Conservation (phyloP, 2,113 vertebrate genomes). For the Menura novaehollandiae region DNA sequence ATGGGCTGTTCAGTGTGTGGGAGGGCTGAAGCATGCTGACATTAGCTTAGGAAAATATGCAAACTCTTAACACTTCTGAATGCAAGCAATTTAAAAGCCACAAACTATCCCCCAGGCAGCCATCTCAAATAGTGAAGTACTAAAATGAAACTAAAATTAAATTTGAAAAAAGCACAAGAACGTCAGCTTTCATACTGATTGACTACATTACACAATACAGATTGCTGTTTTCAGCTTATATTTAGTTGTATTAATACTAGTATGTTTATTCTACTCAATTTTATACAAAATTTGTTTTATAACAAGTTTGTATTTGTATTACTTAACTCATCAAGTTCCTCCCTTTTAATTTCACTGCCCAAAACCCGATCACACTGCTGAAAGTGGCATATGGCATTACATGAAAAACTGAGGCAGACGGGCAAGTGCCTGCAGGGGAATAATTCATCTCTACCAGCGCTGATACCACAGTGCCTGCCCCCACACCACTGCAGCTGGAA, state of each 20-base stretch:
- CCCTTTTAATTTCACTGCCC: neutral
- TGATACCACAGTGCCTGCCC: neutral
- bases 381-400: neutral
- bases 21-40: conserved; percentile 11
- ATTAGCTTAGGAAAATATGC: conserved; percentile 41
- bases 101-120: conserved; percentile 18
- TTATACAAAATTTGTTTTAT: neutral
- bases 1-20: neutral
- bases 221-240: neutral
- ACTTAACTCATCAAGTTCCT: neutral
- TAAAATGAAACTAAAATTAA: neutral
- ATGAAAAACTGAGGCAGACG: neutral
- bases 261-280: neutral
- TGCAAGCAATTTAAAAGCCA: neutral
- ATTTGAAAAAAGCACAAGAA: neutral
- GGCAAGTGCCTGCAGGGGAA: neutral
- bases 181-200: neutral
- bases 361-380: neutral
- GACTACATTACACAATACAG: neutral
- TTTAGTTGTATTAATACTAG: neutral
- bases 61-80: conserved; percentile 30
- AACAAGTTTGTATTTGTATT: neutral
- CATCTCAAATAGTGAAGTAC: neutral
- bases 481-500: neutral
- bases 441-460: neutral